phyloP scores from a whole-genome alignment of 2,888 invertebrate genomes.

The Caradrina clavipalpis region DNA sequence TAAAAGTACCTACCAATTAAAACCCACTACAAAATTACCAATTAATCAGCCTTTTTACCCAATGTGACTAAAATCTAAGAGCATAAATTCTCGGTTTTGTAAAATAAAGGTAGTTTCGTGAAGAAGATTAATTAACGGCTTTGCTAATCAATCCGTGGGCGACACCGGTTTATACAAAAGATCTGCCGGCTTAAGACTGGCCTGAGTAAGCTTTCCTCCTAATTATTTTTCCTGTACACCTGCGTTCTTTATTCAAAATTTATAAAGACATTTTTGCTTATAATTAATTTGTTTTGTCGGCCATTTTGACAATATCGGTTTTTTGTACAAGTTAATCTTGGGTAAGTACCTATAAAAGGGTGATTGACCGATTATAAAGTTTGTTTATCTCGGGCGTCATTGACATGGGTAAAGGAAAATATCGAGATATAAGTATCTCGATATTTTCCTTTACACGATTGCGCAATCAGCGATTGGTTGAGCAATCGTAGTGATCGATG shows the following conservation, averaged over 20 bases:
- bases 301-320: slow-evolving; percentile 2
- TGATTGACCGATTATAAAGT: neutral
- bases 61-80: slow-evolving; percentile 9
- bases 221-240: slow-evolving; percentile 52
- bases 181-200: slow-evolving; percentile 39
- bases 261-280: slow-evolving; percentile 35
- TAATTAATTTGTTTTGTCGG: slow-evolving; percentile 37
- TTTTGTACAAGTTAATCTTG: slow-evolving; percentile 1
- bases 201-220: slow-evolving; percentile 47
- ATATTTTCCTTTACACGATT: too few species aligned
- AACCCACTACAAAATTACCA: too few species aligned
- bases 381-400: too few species aligned
- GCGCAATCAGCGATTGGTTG: too few species aligned
- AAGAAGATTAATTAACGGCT: slow-evolving; percentile 58
- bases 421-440: too few species aligned
- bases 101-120: slow-evolving; percentile 40
- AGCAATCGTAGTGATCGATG: too few species aligned
- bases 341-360: neutral
- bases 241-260: slow-evolving; percentile 25
- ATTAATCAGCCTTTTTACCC: slow-evolving; percentile 18
- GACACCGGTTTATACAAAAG: slow-evolving; percentile 51
- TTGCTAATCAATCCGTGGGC: slow-evolving; percentile 52
- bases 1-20: too few species aligned
- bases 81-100: slow-evolving; percentile 29
- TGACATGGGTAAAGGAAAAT: too few species aligned